A percentile compares a stretch with the other conserved stretches of the same genome.
Conservation (phyloP, 2,888 invertebrate species). For the Nymphalis polychloros region DNA sequence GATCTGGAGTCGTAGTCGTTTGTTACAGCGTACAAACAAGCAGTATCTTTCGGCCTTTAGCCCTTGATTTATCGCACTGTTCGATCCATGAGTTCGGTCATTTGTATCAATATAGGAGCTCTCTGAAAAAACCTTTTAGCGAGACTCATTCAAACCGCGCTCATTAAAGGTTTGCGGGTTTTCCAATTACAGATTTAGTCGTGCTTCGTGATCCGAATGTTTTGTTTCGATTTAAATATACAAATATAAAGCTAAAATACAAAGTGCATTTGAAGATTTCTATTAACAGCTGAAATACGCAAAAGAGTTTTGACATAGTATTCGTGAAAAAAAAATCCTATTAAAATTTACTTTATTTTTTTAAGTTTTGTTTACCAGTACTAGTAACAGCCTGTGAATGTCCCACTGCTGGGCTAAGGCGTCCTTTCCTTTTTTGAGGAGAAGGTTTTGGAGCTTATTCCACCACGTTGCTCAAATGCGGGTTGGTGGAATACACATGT, state of each 20-base stretch:
- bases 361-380: no score
- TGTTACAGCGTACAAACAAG: conserved; percentile 53
- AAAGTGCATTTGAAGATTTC: neutral
- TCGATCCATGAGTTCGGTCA: conserved; percentile 62
- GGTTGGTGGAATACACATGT: no score
- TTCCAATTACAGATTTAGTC: conserved; percentile 38
- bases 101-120: conserved; percentile 72
- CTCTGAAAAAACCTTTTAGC: conserved; percentile 73
- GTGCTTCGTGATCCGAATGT: conserved; percentile 26
- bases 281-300: neutral
- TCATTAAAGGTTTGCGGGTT: conserved; percentile 34
- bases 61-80: conserved; percentile 67
- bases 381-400: no score
- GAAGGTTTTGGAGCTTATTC: no score
- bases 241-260: neutral
- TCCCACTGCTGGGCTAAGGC: no score
- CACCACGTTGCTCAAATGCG: no score
- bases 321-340: no score
- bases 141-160: conserved; percentile 35
- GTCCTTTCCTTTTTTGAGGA: no score
- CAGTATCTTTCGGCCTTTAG: conserved; percentile 48
- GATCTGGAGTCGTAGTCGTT: conserved; percentile 51
- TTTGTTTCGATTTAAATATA: conserved; percentile 16
- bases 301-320: no score
- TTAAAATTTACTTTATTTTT: no score